These are phyloP conservation scores for Megaustenia siamemsis DNA, from an alignment of 2,888 invertebrate genomes.

Conservation along the genomic window DNA sequence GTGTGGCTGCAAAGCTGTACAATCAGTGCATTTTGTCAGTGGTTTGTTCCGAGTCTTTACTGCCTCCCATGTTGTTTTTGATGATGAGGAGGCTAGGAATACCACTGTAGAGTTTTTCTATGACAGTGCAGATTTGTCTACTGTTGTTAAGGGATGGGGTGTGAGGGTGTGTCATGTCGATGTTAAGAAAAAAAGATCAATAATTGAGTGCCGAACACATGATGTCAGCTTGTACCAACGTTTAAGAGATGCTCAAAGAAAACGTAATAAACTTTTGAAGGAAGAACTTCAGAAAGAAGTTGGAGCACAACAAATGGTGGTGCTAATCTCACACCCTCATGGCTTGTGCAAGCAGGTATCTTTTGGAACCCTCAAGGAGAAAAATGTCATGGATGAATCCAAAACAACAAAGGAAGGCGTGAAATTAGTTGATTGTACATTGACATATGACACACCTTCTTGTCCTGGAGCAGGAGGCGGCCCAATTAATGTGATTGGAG, in stretches of 20 bases:
- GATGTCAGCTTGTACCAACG: background rate
- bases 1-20: background rate
- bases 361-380: background rate
- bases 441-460: slow-evolving; percentile 25
- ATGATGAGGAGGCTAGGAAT: slow-evolving; percentile 6
- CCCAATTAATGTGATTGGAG: slow-evolving; percentile 5
- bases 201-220: slow-evolving; percentile 29
- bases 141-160: slow-evolving; percentile 16
- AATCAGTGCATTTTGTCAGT: background rate
- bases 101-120: slow-evolving; percentile 32
- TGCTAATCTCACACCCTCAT: slow-evolving; percentile 40
- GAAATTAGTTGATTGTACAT: slow-evolving; percentile 10
- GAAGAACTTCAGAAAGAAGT: background rate
- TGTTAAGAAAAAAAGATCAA: background rate
- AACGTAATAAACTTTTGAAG: background rate
- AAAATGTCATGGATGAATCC: background rate
- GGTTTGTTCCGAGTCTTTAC: slow-evolving; percentile 20
- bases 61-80: slow-evolving; percentile 26
- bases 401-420: slow-evolving; percentile 8
- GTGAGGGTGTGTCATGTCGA: slow-evolving; percentile 4
- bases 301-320: background rate
- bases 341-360: slow-evolving; percentile 29
- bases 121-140: background rate
- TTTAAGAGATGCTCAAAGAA: background rate
- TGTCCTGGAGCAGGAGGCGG: slow-evolving; percentile 41